Percentiles rank a stretch among this genome's conserved stretches.
Evolutionary conservation across 2,797 vertebrate species (phyloP).

Genomic region (Crocodylus rhombifer): DNA sequence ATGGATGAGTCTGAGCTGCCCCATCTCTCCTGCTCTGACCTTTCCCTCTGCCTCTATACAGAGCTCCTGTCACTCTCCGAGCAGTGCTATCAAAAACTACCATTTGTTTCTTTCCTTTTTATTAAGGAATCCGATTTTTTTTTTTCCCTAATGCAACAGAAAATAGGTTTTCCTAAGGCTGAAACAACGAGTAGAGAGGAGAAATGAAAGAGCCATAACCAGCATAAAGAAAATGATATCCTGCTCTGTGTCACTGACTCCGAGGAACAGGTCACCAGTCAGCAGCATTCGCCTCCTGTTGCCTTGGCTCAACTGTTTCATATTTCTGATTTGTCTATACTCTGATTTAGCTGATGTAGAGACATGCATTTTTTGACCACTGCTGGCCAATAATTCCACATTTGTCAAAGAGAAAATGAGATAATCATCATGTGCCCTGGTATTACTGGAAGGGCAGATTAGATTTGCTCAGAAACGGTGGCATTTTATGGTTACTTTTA

Average conservation of each 20-base stretch:
- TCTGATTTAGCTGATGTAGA: slow-evolving; percentile 58
- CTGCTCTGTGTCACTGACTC: slow-evolving; percentile 76
- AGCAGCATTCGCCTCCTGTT: slow-evolving; percentile 31
- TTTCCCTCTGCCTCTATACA: neutral
- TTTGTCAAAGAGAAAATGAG: slow-evolving; percentile 75
- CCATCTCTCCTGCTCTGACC: neutral
- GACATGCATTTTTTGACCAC: slow-evolving; percentile 41
- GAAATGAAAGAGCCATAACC: slow-evolving; percentile 28
- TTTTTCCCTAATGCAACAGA: neutral
- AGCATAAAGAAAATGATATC: slow-evolving; percentile 77
- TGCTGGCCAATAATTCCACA: slow-evolving; percentile 54
- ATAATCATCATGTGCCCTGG: slow-evolving; percentile 59
- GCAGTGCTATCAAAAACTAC: neutral
- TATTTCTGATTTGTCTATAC: slow-evolving; percentile 60
- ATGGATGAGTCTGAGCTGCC: neutral
- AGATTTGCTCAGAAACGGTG: slow-evolving; percentile 62
- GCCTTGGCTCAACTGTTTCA: slow-evolving; percentile 25
- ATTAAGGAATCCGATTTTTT: neutral
- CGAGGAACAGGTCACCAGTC: slow-evolving; percentile 67
- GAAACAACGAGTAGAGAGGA: slow-evolving; percentile 24
- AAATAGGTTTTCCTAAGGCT: slow-evolving; percentile 30
- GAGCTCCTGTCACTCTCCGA: neutral
- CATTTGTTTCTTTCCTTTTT: neutral
- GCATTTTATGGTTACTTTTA: slow-evolving; percentile 75
- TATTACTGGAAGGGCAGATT: slow-evolving; percentile 74